These are phyloP conservation scores for Coregonus ussuriensis DNA, from an alignment of 2,797 vertebrate genomes.

Conservation along the genomic window DNA sequence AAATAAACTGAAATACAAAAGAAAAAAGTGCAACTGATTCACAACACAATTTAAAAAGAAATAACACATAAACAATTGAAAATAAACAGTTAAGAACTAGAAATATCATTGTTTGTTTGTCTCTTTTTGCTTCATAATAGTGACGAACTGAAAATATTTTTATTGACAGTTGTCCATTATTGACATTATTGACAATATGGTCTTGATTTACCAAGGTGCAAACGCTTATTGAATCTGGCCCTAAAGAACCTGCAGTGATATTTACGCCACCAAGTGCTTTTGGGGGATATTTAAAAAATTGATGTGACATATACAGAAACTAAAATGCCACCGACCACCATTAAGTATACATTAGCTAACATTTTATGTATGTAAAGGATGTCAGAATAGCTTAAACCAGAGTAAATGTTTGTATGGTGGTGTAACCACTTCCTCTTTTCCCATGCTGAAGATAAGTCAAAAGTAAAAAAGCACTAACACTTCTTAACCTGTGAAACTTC, in stretches of 20 bases:
- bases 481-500: constrained; percentile 63
- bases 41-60: constrained; percentile 10
- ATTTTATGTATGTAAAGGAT: constrained; percentile 1
- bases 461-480: constrained; percentile 49
- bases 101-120: constrained; percentile 47
- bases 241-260: background rate
- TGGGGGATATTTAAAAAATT: background rate
- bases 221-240: constrained; percentile 5
- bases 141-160: background rate
- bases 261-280: background rate
- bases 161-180: constrained; percentile 11
- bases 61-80: constrained; percentile 30
- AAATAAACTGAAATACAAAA: constrained; percentile 46
- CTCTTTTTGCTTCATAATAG: constrained; percentile 28
- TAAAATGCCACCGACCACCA: constrained; percentile 59
- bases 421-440: constrained; percentile 14
- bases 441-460: constrained; percentile 16
- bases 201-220: background rate
- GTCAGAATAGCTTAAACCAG: background rate
- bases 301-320: constrained; percentile 38
- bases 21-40: constrained; percentile 69
- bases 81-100: constrained; percentile 57
- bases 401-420: constrained; percentile 16
- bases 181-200: background rate
- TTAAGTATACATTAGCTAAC: constrained; percentile 45